Evolutionary conservation across 2,113 vertebrate genomes (phyloP).

Genomic region (Tenebrosternarchus preto): DNA sequence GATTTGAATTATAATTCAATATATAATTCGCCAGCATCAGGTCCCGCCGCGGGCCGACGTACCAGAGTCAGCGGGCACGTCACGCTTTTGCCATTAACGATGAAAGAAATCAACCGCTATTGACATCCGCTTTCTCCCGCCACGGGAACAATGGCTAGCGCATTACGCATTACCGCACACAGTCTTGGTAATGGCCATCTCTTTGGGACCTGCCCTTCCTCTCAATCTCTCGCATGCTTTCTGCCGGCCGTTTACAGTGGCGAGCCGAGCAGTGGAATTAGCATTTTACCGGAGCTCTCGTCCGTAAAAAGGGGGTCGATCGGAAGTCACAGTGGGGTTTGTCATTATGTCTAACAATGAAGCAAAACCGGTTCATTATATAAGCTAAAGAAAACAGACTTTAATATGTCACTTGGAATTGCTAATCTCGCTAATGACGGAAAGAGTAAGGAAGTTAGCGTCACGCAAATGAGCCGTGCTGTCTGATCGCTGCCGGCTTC

Average conservation of each 20-base stretch:
- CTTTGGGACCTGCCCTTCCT: background rate
- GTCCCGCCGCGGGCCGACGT: constrained; percentile 2
- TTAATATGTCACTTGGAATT: too few relatives aligned
- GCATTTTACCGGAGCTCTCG: background rate
- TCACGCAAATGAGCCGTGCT: background rate
- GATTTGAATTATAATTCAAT: too few relatives aligned
- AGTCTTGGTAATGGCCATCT: constrained; percentile 25
- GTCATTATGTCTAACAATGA: background rate
- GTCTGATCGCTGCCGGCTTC: background rate
- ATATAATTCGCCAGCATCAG: too few relatives aligned
- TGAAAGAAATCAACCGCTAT: constrained; percentile 36
- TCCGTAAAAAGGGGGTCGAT: background rate
- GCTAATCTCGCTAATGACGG: too few relatives aligned
- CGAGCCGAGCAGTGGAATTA: background rate
- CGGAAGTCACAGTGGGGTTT: background rate
- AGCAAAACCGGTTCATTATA: background rate
- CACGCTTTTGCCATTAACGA: constrained; percentile 17
- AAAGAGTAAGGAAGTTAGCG: background rate
- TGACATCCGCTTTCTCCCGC: background rate
- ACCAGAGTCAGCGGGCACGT: background rate
- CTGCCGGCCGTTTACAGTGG: too few relatives aligned
- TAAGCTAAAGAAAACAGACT: background rate
- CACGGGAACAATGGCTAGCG: constrained; percentile 15
- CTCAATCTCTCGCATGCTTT: background rate
- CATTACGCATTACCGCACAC: background rate